These are phyloP conservation scores for Spea hammondii DNA, from an alignment of 2,797 vertebrate genomes.

Conservation along the genomic window DNA sequence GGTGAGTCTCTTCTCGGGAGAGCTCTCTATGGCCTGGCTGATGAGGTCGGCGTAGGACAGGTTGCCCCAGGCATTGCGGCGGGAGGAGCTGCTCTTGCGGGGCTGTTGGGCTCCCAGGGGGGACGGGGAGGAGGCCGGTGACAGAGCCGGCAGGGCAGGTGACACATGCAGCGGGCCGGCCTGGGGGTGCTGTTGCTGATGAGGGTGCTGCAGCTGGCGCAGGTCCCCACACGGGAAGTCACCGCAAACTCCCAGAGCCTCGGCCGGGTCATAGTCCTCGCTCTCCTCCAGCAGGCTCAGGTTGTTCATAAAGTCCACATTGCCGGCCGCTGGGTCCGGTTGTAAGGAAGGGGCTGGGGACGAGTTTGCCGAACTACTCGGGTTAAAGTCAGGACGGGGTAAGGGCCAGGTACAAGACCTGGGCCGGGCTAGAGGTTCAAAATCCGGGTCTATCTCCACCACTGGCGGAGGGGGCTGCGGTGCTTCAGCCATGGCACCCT, in stretches of 20 bases:
- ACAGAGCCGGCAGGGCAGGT: conserved; percentile 72
- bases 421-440: conserved; percentile 89
- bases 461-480: conserved; percentile 78
- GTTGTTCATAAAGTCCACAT: conserved; percentile 80
- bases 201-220: conserved; percentile 66
- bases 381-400: conserved; percentile 89
- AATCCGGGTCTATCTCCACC: conserved; percentile 95
- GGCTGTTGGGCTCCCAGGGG: conserved; percentile 69
- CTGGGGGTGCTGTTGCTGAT: conserved; percentile 65
- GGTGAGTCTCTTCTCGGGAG: conserved; percentile 89
- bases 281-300: conserved; percentile 85
- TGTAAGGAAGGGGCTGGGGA: conserved; percentile 85
- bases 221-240: conserved; percentile 82
- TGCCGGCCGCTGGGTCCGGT: conserved; percentile 67
- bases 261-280: conserved; percentile 78
- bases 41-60: conserved; percentile 97
- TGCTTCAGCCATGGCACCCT: conserved; percentile 78
- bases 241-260: conserved; percentile 71
- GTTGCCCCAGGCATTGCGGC: conserved; percentile 96
- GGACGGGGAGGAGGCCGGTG: conserved; percentile 74
- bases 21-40: conserved; percentile 95
- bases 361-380: conserved; percentile 84
- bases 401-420: conserved; percentile 96
- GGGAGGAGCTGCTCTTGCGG: conserved; percentile 92
- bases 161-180: conserved; percentile 60